A percentile compares a stretch with the other conserved stretches of the same genome.
These are phyloP conservation scores for Anisognathus igniventris DNA, from an alignment of 2,797 vertebrate species.

Conservation along the genomic window DNA sequence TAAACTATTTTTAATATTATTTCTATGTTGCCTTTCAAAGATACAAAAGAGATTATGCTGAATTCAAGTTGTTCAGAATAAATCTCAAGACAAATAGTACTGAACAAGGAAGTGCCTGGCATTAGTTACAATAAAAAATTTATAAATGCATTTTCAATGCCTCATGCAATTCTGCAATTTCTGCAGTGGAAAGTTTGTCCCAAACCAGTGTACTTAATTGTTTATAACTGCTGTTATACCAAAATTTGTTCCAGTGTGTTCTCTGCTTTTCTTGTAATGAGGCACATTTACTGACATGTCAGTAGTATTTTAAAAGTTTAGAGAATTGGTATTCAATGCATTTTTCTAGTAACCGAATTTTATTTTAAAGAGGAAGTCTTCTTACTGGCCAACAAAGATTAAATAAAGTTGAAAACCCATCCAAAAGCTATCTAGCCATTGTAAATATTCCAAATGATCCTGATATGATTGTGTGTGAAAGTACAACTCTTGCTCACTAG, in stretches of 20 bases:
- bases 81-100: background rate
- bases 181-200: background rate
- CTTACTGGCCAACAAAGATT: background rate
- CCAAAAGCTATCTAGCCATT: background rate
- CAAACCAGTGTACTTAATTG: background rate
- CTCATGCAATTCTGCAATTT: background rate
- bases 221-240: background rate
- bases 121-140: background rate
- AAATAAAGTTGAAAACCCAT: background rate
- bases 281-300: background rate
- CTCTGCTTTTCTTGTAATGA: background rate
- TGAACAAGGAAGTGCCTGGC: background rate
- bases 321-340: background rate
- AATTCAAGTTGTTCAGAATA: background rate
- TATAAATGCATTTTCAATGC: background rate
- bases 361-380: background rate
- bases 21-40: background rate
- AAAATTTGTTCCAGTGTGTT: background rate
- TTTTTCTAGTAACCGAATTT: background rate
- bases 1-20: background rate
- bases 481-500: constrained; percentile 67
- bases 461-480: constrained; percentile 73
- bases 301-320: background rate
- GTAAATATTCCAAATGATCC: background rate
- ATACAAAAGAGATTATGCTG: background rate